phyloP scores from a whole-genome alignment of 2,113 vertebrate species.

The Stegastes partitus region DNA sequence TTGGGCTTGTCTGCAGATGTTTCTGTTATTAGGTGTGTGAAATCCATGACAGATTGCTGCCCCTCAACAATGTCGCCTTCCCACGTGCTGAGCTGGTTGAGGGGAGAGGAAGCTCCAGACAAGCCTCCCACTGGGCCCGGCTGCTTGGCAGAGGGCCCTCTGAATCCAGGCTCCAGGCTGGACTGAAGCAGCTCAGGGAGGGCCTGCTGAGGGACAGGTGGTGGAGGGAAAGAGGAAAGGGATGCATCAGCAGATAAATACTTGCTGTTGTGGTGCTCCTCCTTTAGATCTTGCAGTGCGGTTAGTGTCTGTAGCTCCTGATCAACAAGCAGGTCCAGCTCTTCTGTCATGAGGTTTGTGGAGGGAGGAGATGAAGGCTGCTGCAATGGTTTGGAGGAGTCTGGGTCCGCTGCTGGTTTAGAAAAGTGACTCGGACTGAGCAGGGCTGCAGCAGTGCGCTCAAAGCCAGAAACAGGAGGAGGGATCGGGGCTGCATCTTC shows the following conservation, averaged over 20 bases:
- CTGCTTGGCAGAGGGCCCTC: constrained; percentile 12
- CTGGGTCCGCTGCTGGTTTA: constrained; percentile 49
- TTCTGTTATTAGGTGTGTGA: constrained; percentile 68
- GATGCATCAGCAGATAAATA: constrained; percentile 20
- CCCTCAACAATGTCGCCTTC: background rate
- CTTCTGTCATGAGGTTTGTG: constrained; percentile 79
- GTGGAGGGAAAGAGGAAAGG: constrained; percentile 45
- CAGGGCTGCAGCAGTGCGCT: constrained; percentile 81
- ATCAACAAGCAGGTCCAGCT: constrained; percentile 88
- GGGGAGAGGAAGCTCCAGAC: constrained; percentile 43
- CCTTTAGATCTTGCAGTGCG: background rate
- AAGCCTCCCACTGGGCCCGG: background rate
- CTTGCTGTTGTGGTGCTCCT: background rate
- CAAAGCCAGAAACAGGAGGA: constrained; percentile 82
- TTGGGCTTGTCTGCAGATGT: constrained; percentile 29
- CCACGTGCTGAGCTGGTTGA: constrained; percentile 45
- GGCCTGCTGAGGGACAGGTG: constrained; percentile 46
- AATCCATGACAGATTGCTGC: constrained; percentile 62
- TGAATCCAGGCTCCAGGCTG: constrained; percentile 42
- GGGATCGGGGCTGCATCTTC: constrained; percentile 76
- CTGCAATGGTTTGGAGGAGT: constrained; percentile 19
- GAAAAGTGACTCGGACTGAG: constrained; percentile 50
- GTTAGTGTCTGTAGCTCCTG: constrained; percentile 84
- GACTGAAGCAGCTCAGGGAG: constrained; percentile 76
- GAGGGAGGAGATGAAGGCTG: constrained; percentile 18